phyloP scores from a whole-genome alignment of 2,797 vertebrate genomes.

The Poeciliopsis presidionis region DNA sequence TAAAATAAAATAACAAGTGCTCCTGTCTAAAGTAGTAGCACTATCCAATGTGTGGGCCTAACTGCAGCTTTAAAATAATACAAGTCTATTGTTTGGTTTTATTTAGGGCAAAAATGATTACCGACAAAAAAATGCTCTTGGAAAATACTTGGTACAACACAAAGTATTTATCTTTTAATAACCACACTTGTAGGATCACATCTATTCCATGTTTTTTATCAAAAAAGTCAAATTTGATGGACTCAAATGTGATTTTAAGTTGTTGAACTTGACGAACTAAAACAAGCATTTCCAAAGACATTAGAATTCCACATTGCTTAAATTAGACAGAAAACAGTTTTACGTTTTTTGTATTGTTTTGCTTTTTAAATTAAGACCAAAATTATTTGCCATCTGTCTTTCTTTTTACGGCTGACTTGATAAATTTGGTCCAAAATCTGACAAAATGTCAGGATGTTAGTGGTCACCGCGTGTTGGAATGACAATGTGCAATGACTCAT shows the following conservation, averaged over 20 bases:
- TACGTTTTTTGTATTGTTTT: neutral
- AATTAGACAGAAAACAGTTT: too few species aligned
- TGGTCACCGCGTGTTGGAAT: neutral
- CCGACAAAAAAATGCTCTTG: neutral
- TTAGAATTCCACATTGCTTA: too few species aligned
- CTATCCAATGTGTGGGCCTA: neutral
- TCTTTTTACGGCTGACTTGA: too few species aligned
- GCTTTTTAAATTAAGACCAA: neutral
- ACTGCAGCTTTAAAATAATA: neutral
- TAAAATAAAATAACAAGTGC: too few species aligned
- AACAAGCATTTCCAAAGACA: neutral
- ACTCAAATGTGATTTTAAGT: neutral
- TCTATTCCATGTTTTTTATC: neutral
- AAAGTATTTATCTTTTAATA: neutral
- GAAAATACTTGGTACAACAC: neutral
- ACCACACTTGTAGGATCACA: neutral
- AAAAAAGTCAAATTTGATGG: neutral
- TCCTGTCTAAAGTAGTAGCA: too few species aligned
- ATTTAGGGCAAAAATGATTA: neutral
- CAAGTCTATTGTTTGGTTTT: neutral
- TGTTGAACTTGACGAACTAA: neutral
- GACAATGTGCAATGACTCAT: conserved; percentile 20
- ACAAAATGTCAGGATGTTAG: neutral
- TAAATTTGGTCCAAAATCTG: neutral
- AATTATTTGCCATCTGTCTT: too few species aligned